Evolutionary conservation across 2,797 vertebrate species (phyloP).

Genomic region (Tachyglossus aculeatus): DNA sequence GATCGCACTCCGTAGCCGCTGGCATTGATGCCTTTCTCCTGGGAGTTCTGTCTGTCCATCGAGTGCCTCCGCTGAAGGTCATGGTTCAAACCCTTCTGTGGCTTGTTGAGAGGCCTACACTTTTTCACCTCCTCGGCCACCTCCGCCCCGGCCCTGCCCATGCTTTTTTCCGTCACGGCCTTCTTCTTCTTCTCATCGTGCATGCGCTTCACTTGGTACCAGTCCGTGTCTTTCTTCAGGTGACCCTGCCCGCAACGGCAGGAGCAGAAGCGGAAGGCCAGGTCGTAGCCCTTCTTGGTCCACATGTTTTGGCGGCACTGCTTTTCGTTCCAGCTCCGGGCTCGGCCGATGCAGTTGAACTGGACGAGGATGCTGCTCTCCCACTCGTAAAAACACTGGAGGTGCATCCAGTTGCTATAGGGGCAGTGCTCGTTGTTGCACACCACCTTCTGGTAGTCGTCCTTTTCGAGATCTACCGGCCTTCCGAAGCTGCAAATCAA

Average conservation of each 20-base stretch:
- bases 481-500: conserved; percentile 91
- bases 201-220: conserved; percentile 95
- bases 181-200: conserved; percentile 96
- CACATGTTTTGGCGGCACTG: conserved; percentile 99
- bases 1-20: conserved; percentile 78
- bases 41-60: conserved; percentile 91
- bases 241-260: conserved; percentile 97
- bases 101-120: conserved; percentile 81
- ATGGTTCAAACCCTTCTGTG: conserved; percentile 84
- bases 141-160: conserved; percentile 77
- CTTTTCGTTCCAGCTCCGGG: conserved; percentile 98
- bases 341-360: conserved; percentile 97
- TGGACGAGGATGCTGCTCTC: conserved; percentile 98
- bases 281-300: conserved; percentile 98
- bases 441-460: conserved; percentile 95
- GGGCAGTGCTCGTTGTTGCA: conserved; percentile 97
- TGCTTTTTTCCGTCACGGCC: conserved; percentile 80
- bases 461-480: conserved; percentile 91
- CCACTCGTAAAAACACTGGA: conserved; percentile 99
- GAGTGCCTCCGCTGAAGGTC: conserved; percentile 91
- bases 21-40: conserved; percentile 79
- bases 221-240: conserved; percentile 97
- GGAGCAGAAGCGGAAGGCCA: conserved; percentile 98
- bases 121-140: conserved; percentile 88
- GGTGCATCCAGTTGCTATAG: conserved; percentile 95